Percentiles rank a stretch among this genome's conserved stretches.
Conservation (phyloP, 2,113 vertebrate species). For the Galemys pyrenaicus region DNA sequence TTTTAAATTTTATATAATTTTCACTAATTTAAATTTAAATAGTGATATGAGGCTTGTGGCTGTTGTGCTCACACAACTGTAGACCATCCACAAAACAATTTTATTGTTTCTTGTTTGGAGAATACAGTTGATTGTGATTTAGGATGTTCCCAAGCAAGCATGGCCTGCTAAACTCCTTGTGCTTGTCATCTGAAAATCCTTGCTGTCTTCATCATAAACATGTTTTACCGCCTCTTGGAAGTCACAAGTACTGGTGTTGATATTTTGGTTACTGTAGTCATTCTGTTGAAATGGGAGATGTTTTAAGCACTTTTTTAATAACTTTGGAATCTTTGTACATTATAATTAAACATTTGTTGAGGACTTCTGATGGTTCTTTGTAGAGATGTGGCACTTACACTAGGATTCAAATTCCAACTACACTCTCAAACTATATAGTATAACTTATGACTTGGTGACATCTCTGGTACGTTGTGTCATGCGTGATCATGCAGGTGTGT, state of each 20-base stretch:
- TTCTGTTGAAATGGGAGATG: background rate
- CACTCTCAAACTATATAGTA: background rate
- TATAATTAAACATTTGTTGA: background rate
- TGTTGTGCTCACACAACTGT: background rate
- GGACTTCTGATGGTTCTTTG: background rate
- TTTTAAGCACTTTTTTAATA: background rate
- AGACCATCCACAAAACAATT: background rate
- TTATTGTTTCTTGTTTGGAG: background rate
- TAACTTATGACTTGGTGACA: background rate
- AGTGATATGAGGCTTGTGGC: background rate
- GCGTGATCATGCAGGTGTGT: accelerated
- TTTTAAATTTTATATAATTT: background rate
- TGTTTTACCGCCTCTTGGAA: background rate
- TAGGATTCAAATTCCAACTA: background rate
- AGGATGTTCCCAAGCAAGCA: background rate
- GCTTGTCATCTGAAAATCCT: background rate
- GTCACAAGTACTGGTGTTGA: background rate
- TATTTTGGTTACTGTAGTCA: background rate
- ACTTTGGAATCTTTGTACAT: background rate
- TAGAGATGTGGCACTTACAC: background rate
- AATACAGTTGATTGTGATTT: background rate
- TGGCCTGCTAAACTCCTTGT: background rate
- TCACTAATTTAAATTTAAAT: background rate
- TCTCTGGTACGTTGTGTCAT: background rate
- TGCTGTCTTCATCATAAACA: background rate